Percentiles rank a stretch among this genome's conserved stretches.
Conservation (phyloP, 2,113 vertebrate genomes). For the Pteropus alecto region DNA sequence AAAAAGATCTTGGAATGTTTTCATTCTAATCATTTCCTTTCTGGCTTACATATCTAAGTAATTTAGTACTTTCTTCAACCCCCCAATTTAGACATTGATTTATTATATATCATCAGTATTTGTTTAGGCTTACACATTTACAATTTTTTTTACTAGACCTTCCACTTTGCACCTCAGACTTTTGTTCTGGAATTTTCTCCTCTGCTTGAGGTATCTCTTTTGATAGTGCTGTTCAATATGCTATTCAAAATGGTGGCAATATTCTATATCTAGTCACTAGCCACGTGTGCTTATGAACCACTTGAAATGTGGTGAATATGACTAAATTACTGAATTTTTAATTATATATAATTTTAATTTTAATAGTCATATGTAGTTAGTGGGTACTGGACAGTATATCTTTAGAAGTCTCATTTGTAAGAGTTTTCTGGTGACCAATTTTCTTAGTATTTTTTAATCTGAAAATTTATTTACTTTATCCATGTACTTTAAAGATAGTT, state of each 20-base stretch:
- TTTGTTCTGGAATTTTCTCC: background rate
- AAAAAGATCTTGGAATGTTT: background rate
- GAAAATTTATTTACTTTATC: background rate
- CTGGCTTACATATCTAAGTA: background rate
- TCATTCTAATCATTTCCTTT: background rate
- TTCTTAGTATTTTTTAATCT: background rate
- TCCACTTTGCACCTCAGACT: background rate
- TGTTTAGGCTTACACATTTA: background rate
- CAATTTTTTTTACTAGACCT: background rate
- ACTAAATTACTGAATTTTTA: background rate
- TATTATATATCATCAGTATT: background rate
- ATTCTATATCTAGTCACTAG: background rate
- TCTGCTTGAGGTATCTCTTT: background rate
- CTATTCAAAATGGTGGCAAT: background rate
- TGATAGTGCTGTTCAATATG: background rate
- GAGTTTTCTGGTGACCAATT: background rate
- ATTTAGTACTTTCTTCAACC: background rate
- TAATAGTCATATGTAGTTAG: background rate
- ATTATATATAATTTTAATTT: background rate
- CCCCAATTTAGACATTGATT: background rate
- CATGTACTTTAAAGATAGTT: background rate
- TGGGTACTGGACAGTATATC: background rate
- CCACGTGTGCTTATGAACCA: background rate
- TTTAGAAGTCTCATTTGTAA: background rate
- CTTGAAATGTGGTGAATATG: background rate